These are phyloP conservation scores for Cephus pygmeus DNA, from an alignment of 2,888 invertebrate genomes.

Conservation along the genomic window DNA sequence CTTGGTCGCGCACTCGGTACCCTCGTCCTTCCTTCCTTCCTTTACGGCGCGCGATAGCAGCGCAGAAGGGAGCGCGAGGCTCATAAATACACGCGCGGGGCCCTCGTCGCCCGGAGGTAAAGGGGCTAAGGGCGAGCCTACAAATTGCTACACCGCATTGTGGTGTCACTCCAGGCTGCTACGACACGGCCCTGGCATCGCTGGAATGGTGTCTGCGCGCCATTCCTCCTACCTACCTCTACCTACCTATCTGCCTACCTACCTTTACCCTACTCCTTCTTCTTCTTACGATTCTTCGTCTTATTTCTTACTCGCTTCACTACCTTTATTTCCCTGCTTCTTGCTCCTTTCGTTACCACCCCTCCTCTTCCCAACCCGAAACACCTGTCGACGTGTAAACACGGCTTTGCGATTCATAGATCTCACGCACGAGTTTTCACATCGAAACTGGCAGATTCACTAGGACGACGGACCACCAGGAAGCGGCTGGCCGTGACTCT, in stretches of 20 bases:
- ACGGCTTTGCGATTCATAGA: constrained; percentile 33
- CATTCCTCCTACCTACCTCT: constrained; percentile 21
- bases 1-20: constrained; percentile 9
- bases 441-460: no score
- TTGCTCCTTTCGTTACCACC: constrained; percentile 9
- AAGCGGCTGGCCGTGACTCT: no score
- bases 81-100: constrained; percentile 49
- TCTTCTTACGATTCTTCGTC: constrained; percentile 21
- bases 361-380: constrained; percentile 29
- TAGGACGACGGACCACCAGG: no score
- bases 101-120: constrained; percentile 26
- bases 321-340: constrained; percentile 23
- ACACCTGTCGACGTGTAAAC: constrained; percentile 37
- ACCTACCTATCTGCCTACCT: constrained; percentile 18
- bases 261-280: constrained; percentile 16
- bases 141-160: constrained; percentile 67
- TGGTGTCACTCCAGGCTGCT: constrained; percentile 64
- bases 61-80: constrained; percentile 32
- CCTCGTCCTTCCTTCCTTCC: constrained; percentile 14
- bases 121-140: constrained; percentile 60
- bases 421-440: no score
- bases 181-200: constrained; percentile 65
- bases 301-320: constrained; percentile 10
- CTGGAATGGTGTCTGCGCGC: constrained; percentile 61
- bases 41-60: constrained; percentile 20